Base-by-base conservation (phyloP, 1,140 invertebrate species). In the Agrilus planipennis region DNA sequence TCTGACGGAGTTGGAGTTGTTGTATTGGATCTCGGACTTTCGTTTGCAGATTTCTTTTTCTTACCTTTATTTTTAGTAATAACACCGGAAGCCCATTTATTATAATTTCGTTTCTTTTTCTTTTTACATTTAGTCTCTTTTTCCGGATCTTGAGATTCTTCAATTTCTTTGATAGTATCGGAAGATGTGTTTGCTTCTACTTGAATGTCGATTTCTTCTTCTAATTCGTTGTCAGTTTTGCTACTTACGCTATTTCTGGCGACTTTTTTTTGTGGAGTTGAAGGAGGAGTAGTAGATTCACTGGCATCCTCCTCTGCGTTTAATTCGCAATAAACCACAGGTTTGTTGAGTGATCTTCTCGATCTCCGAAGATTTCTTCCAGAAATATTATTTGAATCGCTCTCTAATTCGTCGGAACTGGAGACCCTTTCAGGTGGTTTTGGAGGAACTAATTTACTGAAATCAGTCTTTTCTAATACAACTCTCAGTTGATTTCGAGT, bases 51-150 rank as follows among this genome's bases (percentile, higher is more conserved):
- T 19, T 7, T 37, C 22, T 29, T 27, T 20, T 19, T 31, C 27
- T 43, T 51, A 19, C 43, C 44, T 21, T 45, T 53, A 4, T 9
- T 36, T 32, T 36, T 44, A 12, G 27, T 29, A 19, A 48, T 50
- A 17, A 50, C 42, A 11, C 50, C 52, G 6, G 44, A 32, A 3
- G 50, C 47, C 52, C 52, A 54, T 12, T 34, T 44, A n/a, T n/a
- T n/a, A n/a, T 30, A 15, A 2, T 15, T 25, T 38, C 32, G 15
- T 34, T 34, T 30, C 21, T 46, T 46, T 25, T 41, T 36, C 16
- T 45, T 39, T 10, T 20, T 20, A 19, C 16, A 11, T 9, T 37
- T 34, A 28, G 20, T 28, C 3, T 19, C 6, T 11, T 35, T 5
- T 18, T 19, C 20, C 9, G n/a, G n/a, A 7, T 25, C 23, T 7